Evolutionary conservation across 2,797 vertebrate species (phyloP), one percentile per base, ranked within the genome.

Genomic region (Rousettus madagascariensis): DNA sequence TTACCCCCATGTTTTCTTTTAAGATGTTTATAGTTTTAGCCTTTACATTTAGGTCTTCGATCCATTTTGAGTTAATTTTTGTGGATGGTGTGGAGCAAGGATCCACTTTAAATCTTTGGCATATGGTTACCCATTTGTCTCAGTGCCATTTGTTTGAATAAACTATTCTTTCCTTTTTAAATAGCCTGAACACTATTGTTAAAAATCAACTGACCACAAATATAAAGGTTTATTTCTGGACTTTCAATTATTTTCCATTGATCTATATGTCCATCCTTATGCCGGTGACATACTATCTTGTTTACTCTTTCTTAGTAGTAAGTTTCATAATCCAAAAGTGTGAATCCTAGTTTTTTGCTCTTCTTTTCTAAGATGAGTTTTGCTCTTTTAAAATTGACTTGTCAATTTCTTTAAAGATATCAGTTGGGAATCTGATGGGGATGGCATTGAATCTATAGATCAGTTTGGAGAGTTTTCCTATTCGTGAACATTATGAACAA

Each of bases 301-400:
- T 51, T 91, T 80, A 71, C 7, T 85, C 9, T 85, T 93, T 41
- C 36, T 88, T 57, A 63, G 6, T 79, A 79, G 63, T 84, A 79
- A 87, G 15, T 33, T 93, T 79, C 94, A 59, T 93, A 96, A 63
- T 38, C 5, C 7, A 43, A 28, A 94, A 77, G 15, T 36, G 59
- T 53, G 46, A 63, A 26, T 95, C 92, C 65, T 84, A 74, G 30
- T 61, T 90, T 36, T 61, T 90, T 36, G 8, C 43, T 90, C 17
- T 86, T 92, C 19, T 88, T 77, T 75, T 63, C 59, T 92, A 89
- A 84, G 46, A 22, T 63, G 36, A 24, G 33, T 57, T 65, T 84
- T 71, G 26, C 22, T 74, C 51, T 90, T 78, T 90, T 92, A 78
- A 28, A 93, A 83, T 77, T 28, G 83, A 43, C 43, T 74, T 87